Evolutionary conservation across 1,140 invertebrate species (phyloP), one percentile per base, ranked within the genome.

Genomic region (Megathymus violae): DNA sequence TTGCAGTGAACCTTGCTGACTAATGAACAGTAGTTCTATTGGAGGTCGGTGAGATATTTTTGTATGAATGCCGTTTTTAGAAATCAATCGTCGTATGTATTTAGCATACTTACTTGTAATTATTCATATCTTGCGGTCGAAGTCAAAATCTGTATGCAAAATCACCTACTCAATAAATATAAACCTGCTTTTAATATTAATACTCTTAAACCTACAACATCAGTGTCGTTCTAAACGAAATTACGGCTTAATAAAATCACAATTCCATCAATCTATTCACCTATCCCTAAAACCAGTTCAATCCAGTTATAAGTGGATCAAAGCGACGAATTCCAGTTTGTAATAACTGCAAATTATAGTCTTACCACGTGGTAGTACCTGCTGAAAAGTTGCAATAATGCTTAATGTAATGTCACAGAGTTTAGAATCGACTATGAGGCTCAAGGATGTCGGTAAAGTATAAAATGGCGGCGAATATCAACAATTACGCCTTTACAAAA

Each of bases 301-400:
- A 76, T 68, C 78, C 64, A 48, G 43, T 71, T 62, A 60, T 71
- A 83, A 76, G 69, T 61, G 66, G 74, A 78, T 78, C 75, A 84
- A 82, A 81, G 73, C 74, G 62, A 27, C 67, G 60, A 71, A 78
- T 77, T 77, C 74, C 77, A 43, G 67, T 59, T 69, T 62, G 59
- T 77, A 82, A 83, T 83, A 79, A 76, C 76, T 60, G 41, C 69
- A 64, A 83, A 81, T 80, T 77, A 76, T 36, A 41, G 16, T 66
- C 22, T 25, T 19, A 62, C 65, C 41, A 69, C 51, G 22, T 31
- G 46, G 43, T 13, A 17, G 9, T 22, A 41, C 50, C 7, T 4
- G 11, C 15, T 22, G 15, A 1, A 19, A 48, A 51, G 11, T 44
- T n/a, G 36, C 4, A 31, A 22, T 36, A 5, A 15, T 22, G 43